phyloP scores from a whole-genome alignment of 2,113 vertebrate species.

The Bos indicus region DNA sequence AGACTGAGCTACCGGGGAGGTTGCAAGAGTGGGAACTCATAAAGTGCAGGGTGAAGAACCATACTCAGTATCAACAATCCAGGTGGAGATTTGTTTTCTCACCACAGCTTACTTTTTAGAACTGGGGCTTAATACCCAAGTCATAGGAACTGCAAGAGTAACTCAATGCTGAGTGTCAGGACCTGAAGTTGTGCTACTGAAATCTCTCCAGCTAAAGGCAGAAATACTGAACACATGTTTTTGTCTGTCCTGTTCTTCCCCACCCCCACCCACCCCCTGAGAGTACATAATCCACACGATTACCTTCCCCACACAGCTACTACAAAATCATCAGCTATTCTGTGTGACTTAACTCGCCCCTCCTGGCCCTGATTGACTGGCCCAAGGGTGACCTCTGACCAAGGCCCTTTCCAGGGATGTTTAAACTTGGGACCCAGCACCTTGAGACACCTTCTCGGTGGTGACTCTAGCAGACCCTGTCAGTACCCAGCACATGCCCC shows the following conservation, averaged over 20 bases:
- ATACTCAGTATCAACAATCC: not conserved
- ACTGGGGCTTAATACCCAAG: not conserved
- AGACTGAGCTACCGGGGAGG: not conserved
- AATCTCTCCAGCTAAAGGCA: not conserved
- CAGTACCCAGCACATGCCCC: too few species aligned
- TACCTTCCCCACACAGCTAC: not conserved
- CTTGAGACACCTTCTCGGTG: not conserved
- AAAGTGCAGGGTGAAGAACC: not conserved
- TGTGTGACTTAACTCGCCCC: not conserved
- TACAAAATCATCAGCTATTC: not conserved
- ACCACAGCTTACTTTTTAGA: not conserved
- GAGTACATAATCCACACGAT: accelerated
- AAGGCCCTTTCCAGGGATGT: not conserved
- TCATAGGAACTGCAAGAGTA: not conserved
- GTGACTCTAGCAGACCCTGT: not conserved
- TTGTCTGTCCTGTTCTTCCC: not conserved
- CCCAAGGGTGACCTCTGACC: not conserved
- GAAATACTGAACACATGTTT: not conserved
- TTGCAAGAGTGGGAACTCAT: too few species aligned
- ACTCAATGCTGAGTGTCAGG: not conserved
- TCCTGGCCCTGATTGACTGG: too few species aligned
- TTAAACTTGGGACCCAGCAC: not conserved
- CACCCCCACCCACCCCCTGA: not conserved
- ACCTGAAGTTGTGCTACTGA: not conserved
- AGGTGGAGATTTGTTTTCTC: not conserved